Evolutionary conservation across 2,113 vertebrate species (phyloP), one percentile per base, ranked within the genome.

Genomic region (Stigmatopora argus): DNA sequence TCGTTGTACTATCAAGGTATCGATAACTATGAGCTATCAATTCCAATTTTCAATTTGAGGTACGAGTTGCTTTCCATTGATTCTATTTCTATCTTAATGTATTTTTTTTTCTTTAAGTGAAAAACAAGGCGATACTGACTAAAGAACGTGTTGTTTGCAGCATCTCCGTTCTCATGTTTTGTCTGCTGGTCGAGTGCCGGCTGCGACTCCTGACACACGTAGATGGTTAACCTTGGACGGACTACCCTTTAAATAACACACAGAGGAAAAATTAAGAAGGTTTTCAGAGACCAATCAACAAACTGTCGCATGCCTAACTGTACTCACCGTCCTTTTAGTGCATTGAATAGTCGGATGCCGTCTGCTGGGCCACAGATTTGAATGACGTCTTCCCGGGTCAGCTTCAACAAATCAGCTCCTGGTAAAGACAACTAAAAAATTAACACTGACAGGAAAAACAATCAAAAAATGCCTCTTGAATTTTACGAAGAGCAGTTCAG

Each of bases 321-420:
- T 48, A 65, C 93, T 18, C 72, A 96, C 96, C 95, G 90, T 77
- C 94, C 96, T 78, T 98, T 99, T 5, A 99, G 87, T 0, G 95
- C 94, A 55, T 98, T 99, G 85, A 97, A 99, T 70, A 99, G 94
- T 75, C 96, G 86, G 76, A 99, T 99, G 64, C 96, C 96, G 45
- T 99, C 96, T 1, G 96, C 96, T 15, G 96, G 95, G 44, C 96
- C 96, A n/a, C 96, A 99, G 84, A 99, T 99, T 87, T 99, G 96
- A 85, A 99, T 98, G 38, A 99, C 94, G 2, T 99, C 96, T 69
- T 99, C 96, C 58, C 96, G 91, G 19, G 95, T 98, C 78, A 99
- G 89, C 87, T 97, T 99, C 87, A 99, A 75, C 81, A 99, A 86
- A 69, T 98, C 96, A 15, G 94, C 90, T 19, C 96, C 96, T 98